Conservation (phyloP, 2,797 vertebrate genomes). For the Sphaeramia orbicularis region DNA sequence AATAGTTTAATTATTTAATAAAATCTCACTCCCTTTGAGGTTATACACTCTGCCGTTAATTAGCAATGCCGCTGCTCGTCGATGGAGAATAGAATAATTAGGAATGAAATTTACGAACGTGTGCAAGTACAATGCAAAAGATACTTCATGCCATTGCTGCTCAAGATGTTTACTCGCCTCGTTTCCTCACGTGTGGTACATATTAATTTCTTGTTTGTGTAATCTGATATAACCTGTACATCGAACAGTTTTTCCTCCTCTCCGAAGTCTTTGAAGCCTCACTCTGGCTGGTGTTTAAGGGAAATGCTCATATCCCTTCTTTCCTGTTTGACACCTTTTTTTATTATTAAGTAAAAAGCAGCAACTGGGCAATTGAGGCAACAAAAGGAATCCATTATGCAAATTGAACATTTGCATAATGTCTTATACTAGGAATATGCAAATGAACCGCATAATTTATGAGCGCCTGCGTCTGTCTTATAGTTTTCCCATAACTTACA, state of each 20-base stretch:
- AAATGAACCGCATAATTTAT: slow-evolving; percentile 98
- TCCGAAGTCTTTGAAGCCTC: background rate
- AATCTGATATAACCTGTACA: slow-evolving; percentile 39
- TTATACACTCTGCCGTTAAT: slow-evolving; percentile 76
- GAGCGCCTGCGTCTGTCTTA: slow-evolving; percentile 92
- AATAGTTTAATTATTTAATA: slow-evolving; percentile 82
- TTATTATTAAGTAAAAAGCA: slow-evolving; percentile 87
- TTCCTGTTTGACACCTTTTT: slow-evolving; percentile 57
- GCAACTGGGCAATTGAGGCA: slow-evolving; percentile 91
- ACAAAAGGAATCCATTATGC: slow-evolving; percentile 98
- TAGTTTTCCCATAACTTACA: slow-evolving; percentile 95
- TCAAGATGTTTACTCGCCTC: background rate
- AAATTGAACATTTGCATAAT: slow-evolving; percentile 98
- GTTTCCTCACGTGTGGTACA: background rate
- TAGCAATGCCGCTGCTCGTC: slow-evolving; percentile 64
- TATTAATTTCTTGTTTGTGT: slow-evolving; percentile 24
- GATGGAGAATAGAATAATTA: slow-evolving; percentile 66
- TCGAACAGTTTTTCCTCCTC: background rate
- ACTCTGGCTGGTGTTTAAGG: slow-evolving; percentile 10
- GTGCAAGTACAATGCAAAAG: slow-evolving; percentile 11
- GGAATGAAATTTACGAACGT: slow-evolving; percentile 40
- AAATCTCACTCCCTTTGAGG: slow-evolving; percentile 48
- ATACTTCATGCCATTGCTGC: slow-evolving; percentile 8
- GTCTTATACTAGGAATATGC: slow-evolving; percentile 95
- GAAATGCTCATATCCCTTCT: background rate